These are phyloP conservation scores for Atherinosoma microstoma DNA, from an alignment of 2,797 vertebrate species.

Conservation along the genomic window DNA sequence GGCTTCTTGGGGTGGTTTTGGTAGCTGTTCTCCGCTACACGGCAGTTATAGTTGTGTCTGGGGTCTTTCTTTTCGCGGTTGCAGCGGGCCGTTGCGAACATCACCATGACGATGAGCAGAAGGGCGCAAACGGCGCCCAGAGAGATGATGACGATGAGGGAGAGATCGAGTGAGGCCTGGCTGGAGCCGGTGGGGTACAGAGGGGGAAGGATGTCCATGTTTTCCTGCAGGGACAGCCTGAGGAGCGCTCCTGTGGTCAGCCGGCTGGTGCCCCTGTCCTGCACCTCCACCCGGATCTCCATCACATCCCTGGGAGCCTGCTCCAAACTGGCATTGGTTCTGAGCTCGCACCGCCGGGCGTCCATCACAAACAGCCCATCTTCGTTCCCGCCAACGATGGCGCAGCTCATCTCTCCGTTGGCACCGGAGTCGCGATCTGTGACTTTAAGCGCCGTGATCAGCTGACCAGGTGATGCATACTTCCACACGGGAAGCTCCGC, in stretches of 20 bases:
- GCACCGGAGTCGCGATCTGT: constrained; percentile 92
- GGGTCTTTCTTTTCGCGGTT: constrained; percentile 95
- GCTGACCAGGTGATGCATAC: constrained; percentile 88
- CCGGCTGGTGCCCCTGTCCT: constrained; percentile 91
- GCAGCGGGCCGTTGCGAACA: constrained; percentile 92
- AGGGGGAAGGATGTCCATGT: constrained; percentile 84
- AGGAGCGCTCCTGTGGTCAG: constrained; percentile 89
- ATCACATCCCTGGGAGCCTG: constrained; percentile 82
- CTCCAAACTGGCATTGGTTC: constrained; percentile 91
- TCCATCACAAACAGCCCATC: constrained; percentile 91
- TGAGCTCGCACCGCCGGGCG: constrained; percentile 91
- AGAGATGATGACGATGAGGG: constrained; percentile 95
- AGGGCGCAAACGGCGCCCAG: constrained; percentile 92
- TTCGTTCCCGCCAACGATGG: constrained; percentile 90
- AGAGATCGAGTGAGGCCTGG: constrained; percentile 88
- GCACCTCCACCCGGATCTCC: constrained; percentile 90
- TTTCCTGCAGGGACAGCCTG: constrained; percentile 84
- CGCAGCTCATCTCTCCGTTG: constrained; percentile 94
- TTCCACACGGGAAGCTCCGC: constrained; percentile 91
- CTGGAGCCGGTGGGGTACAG: constrained; percentile 86
- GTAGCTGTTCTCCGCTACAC: constrained; percentile 94
- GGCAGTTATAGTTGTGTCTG: constrained; percentile 92
- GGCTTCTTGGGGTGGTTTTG: constrained; percentile 97
- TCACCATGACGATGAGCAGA: constrained; percentile 93
- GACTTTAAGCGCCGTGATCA: constrained; percentile 89